Percentiles rank a stretch among this genome's conserved stretches.
These are phyloP conservation scores for Aphelenchoides besseyi DNA, from an alignment of 1,140 invertebrate species.

Conservation along the genomic window DNA sequence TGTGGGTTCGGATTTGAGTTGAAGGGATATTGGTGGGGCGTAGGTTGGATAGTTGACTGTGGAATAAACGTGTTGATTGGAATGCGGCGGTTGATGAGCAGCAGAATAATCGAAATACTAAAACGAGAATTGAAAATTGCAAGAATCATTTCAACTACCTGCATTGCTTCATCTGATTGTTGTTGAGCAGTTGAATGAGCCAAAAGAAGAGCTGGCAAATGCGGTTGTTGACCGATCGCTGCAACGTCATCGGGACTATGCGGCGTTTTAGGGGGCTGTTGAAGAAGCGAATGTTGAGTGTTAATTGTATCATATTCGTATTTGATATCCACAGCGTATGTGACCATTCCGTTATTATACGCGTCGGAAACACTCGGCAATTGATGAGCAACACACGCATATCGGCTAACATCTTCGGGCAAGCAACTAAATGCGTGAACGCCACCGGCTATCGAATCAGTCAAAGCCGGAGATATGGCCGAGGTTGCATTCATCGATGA, in stretches of 20 bases:
- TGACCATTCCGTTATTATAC: constrained; percentile 1
- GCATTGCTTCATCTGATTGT: background rate
- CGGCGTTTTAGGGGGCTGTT: background rate
- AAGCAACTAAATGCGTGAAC: background rate
- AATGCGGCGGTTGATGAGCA: background rate
- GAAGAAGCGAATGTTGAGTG: background rate
- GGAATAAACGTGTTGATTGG: background rate
- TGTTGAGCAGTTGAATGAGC: background rate
- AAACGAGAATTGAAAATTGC: background rate
- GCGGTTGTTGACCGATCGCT: background rate
- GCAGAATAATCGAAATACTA: constrained; percentile 3
- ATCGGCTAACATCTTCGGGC: background rate
- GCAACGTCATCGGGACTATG: background rate
- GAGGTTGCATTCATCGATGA: background rate
- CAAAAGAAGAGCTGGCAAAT: background rate
- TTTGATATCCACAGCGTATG: constrained; percentile 3
- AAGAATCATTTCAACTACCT: constrained; percentile 2
- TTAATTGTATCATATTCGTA: constrained; percentile 13
- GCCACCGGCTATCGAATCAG: background rate
- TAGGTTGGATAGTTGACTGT: background rate
- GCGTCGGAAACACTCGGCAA: background rate
- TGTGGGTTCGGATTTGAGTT: background rate
- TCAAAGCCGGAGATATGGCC: background rate
- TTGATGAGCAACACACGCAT: background rate
- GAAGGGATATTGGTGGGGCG: background rate